Percentiles rank a stretch among this genome's conserved stretches.
These are phyloP conservation scores for Petrolisthes cinctipes DNA, from an alignment of 2,888 invertebrate species.

Conservation along the genomic window DNA sequence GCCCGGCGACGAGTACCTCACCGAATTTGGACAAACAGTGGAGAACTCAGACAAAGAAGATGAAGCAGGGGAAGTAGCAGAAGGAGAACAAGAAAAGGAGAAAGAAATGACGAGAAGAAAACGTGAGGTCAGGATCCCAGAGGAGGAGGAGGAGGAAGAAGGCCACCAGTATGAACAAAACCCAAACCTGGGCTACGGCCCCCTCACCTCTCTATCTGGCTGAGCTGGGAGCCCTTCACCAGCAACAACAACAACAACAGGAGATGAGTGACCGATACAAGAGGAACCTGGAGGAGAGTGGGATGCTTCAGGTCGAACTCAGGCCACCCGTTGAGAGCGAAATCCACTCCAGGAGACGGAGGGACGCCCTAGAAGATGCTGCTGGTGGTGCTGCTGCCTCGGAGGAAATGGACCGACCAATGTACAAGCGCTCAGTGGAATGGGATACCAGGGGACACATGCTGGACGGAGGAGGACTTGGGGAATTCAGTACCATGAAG, in stretches of 20 bases:
- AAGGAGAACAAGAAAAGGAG: constrained; percentile 66
- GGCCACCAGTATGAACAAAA: constrained; percentile 57
- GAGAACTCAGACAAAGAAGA: constrained; percentile 6
- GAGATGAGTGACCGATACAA: constrained; percentile 27
- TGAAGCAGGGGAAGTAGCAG: not conserved
- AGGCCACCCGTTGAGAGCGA: constrained; percentile 35
- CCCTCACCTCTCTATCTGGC: not conserved
- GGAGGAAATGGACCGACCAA: constrained; percentile 13
- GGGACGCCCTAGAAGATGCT: not conserved
- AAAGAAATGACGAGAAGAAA: constrained; percentile 67
- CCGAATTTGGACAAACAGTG: constrained; percentile 65
- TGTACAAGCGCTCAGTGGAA: constrained; percentile 41
- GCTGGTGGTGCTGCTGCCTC: not conserved
- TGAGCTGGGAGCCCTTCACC: not conserved
- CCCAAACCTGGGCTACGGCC: constrained; percentile 19
- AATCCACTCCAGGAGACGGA: constrained; percentile 21
- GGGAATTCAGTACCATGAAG: constrained; percentile 68
- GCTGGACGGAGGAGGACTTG: constrained; percentile 68
- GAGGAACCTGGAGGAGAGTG: constrained; percentile 42
- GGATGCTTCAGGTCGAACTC: constrained; percentile 31
- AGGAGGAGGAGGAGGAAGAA: not conserved
- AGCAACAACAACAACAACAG: constrained; percentile 12
- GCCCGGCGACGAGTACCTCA: constrained; percentile 61
- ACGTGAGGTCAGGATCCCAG: not conserved
- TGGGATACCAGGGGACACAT: constrained; percentile 66